phyloP scores from a whole-genome alignment of 2,113 vertebrate species.

The Sapayoa aenigma region DNA sequence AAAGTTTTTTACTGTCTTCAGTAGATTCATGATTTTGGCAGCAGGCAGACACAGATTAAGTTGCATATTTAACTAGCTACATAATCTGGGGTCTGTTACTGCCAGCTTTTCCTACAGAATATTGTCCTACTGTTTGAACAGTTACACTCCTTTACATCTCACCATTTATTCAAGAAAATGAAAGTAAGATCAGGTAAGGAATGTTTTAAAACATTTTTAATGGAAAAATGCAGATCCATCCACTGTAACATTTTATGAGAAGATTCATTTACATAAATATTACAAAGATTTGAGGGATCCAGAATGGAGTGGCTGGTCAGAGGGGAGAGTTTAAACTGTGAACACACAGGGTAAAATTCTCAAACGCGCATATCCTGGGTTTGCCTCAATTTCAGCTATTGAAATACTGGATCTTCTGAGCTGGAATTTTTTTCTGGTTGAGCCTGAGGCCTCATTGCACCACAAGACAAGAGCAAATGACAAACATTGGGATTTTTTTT shows the following conservation, averaged over 20 bases:
- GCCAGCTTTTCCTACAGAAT: background rate
- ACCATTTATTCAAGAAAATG: background rate
- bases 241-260: background rate
- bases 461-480: background rate
- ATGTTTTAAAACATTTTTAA: background rate
- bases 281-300: background rate
- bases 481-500: background rate
- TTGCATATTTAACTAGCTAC: background rate
- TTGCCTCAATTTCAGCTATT: background rate
- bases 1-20: background rate
- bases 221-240: background rate
- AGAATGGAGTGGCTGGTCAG: background rate
- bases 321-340: background rate
- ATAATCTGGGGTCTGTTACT: background rate
- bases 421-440: background rate
- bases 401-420: background rate
- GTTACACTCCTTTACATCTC: background rate
- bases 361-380: background rate
- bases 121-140: background rate
- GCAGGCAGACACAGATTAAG: background rate
- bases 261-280: background rate
- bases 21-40: background rate
- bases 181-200: background rate
- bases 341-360: background rate
- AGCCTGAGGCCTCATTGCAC: background rate